Conservation (phyloP, 2,797 vertebrate genomes). For the Macroramphosus scolopax region DNA sequence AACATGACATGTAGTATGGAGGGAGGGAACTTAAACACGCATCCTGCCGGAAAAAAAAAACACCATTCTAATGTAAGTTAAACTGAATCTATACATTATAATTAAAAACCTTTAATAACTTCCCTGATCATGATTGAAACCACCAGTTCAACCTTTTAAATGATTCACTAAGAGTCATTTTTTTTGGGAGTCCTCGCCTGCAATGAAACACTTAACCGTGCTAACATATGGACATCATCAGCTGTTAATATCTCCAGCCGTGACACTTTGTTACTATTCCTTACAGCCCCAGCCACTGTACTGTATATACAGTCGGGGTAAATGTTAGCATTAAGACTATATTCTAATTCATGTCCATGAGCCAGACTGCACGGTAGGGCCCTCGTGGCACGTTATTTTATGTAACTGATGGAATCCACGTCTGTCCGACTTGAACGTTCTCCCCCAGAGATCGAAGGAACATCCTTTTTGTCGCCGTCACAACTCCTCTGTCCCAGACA, state of each 20-base stretch:
- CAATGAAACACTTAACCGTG: constrained; percentile 53
- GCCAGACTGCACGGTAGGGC: constrained; percentile 70
- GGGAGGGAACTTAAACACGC: too few species aligned
- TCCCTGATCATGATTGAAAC: constrained; percentile 10
- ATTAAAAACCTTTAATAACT: not conserved
- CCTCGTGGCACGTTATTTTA: constrained; percentile 67
- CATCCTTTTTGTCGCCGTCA: constrained; percentile 64
- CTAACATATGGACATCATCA: constrained; percentile 83
- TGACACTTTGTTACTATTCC: constrained; percentile 82
- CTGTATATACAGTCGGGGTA: constrained; percentile 81
- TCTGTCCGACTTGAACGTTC: constrained; percentile 67
- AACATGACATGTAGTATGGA: not conserved
- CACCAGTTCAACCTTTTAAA: constrained; percentile 25
- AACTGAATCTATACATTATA: not conserved
- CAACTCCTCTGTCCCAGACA: constrained; percentile 60
- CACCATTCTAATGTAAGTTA: not conserved
- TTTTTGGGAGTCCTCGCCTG: constrained; percentile 14
- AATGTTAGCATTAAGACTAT: constrained; percentile 83
- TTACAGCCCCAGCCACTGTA: constrained; percentile 78
- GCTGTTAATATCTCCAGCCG: constrained; percentile 76
- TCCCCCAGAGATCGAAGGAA: constrained; percentile 64
- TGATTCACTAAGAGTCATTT: constrained; percentile 17
- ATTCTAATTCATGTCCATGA: constrained; percentile 80
- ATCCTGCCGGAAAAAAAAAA: too few species aligned
- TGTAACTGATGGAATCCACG: constrained; percentile 67